Conservation (phyloP, 2,888 invertebrate genomes). For the Machimus rusticus region DNA sequence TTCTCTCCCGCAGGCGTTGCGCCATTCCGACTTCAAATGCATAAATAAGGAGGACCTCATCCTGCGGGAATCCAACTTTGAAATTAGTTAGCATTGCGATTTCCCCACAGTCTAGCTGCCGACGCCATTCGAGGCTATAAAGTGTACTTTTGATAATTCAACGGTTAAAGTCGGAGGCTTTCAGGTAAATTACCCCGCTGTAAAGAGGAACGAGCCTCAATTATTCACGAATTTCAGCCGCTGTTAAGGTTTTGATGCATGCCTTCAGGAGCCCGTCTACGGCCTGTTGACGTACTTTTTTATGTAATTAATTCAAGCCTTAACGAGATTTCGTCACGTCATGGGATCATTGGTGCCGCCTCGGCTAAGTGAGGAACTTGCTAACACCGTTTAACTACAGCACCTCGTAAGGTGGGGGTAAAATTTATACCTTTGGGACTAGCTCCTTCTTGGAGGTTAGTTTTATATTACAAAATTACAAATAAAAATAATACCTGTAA, state of each 20-base stretch:
- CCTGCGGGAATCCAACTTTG: slow-evolving; percentile 15
- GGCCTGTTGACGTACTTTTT: neutral
- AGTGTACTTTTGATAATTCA: neutral
- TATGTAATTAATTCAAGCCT: neutral
- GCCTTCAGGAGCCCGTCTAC: neutral
- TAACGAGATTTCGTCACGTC: neutral
- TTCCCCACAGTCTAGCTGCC: neutral
- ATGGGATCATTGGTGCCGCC: neutral
- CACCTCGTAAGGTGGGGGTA: neutral
- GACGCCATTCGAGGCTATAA: neutral
- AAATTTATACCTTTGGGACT: neutral
- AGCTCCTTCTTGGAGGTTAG: neutral
- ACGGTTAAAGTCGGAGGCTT: neutral
- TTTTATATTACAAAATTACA: too few species aligned
- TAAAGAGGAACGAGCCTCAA: neutral
- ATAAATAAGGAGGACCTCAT: slow-evolving; percentile 1
- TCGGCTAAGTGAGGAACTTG: neutral
- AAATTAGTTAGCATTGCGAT: neutral
- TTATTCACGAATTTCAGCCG: neutral
- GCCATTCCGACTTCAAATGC: neutral
- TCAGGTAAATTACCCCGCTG: neutral
- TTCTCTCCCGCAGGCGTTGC: neutral
- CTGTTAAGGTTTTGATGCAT: neutral
- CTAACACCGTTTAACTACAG: neutral
- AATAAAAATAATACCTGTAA: too few species aligned